Evolutionary conservation across 2,888 invertebrate species (phyloP).

Genomic region (Drosophila acutilabella): DNA sequence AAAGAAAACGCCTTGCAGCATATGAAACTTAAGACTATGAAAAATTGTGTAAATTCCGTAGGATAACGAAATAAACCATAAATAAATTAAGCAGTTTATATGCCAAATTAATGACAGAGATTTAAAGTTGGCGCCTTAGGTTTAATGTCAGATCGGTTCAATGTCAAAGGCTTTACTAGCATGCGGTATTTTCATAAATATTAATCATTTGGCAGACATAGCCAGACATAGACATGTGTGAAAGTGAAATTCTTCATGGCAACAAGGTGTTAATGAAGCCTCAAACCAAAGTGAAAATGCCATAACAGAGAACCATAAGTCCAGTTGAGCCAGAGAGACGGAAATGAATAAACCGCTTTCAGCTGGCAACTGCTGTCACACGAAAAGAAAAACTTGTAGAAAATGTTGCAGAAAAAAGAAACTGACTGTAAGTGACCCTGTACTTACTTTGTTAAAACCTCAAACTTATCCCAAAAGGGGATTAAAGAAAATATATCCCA

Average conservation of each 20-base stretch:
- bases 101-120: constrained; percentile 56
- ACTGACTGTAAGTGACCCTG: not conserved
- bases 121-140: constrained; percentile 29
- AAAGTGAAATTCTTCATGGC: constrained; percentile 70
- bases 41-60: constrained; percentile 22
- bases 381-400: not conserved
- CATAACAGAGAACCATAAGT: constrained; percentile 38
- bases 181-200: constrained; percentile 40
- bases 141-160: constrained; percentile 49
- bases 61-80: constrained; percentile 46
- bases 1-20: constrained; percentile 9
- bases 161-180: constrained; percentile 18
- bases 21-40: constrained; percentile 10
- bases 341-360: constrained; percentile 28
- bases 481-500: too few species aligned
- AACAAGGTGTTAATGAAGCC: constrained; percentile 63
- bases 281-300: constrained; percentile 68
- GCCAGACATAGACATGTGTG: constrained; percentile 43
- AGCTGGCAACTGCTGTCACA: constrained; percentile 12
- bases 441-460: too few species aligned
- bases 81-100: constrained; percentile 58
- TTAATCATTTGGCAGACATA: constrained; percentile 35
- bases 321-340: constrained; percentile 16
- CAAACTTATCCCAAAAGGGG: not conserved
- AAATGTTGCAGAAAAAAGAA: not conserved